Percentiles rank a stretch among this genome's conserved stretches.
Conservation (phyloP, 2,888 invertebrate genomes). For the Mechanitis messenoides region DNA sequence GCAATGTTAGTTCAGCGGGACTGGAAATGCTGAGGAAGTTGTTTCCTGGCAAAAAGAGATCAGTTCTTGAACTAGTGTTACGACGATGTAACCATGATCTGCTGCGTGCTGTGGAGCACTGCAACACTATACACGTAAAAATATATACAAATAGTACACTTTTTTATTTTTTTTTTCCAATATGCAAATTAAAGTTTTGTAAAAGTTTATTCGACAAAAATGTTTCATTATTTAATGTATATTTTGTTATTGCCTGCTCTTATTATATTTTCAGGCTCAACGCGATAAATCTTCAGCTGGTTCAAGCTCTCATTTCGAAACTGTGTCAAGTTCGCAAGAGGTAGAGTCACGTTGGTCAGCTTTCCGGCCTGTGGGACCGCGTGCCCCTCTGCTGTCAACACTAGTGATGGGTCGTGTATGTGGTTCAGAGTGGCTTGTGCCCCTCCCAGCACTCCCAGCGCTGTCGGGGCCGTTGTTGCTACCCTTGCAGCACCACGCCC, state of each 20-base stretch:
- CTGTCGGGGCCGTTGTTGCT: conserved; percentile 58
- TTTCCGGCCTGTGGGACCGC: conserved; percentile 67
- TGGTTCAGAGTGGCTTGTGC: conserved; percentile 71
- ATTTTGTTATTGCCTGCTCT: not conserved
- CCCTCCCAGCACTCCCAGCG: conserved; percentile 61
- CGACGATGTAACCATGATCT: conserved; percentile 95
- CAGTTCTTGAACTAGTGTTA: conserved; percentile 92
- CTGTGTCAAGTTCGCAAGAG: conserved; percentile 61
- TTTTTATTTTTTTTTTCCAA: not conserved
- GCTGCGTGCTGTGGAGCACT: conserved; percentile 92
- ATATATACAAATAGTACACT: not conserved
- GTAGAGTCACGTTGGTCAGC: conserved; percentile 65
- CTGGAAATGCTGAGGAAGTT: conserved; percentile 90
- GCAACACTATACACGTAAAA: conserved; percentile 72
- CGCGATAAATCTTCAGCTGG: conserved; percentile 47
- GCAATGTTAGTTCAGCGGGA: conserved; percentile 81
- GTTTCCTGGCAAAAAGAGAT: conserved; percentile 92
- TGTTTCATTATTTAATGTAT: too few species aligned
- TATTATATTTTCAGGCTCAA: conserved; percentile 42
- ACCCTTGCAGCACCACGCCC: conserved; percentile 60
- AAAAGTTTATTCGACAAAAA: too few species aligned
- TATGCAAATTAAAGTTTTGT: too few species aligned
- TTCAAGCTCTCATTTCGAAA: conserved; percentile 45
- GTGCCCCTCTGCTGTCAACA: conserved; percentile 65
- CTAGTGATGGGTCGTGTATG: conserved; percentile 72